phyloP scores from a whole-genome alignment of 2,888 invertebrate species.

The Mesorhabditis sp. region DNA sequence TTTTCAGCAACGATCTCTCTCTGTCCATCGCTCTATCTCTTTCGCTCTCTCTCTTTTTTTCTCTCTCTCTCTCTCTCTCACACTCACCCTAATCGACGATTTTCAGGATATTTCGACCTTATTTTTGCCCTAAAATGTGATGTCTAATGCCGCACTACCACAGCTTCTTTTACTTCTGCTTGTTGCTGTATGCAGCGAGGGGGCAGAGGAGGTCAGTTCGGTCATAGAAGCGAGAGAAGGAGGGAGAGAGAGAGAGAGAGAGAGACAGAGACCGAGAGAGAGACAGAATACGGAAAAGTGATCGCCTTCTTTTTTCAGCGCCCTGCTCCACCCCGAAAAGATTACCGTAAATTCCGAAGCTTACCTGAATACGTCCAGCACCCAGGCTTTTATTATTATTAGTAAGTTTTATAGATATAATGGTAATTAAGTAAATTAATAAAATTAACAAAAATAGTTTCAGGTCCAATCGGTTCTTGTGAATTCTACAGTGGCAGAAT shows the following conservation, averaged over 20 bases:
- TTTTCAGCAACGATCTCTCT: too few relatives aligned
- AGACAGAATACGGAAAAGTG: too few relatives aligned
- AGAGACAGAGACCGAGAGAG: neutral
- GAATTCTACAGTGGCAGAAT: neutral
- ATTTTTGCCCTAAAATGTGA: too few relatives aligned
- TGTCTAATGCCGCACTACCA: too few relatives aligned
- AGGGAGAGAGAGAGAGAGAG: neutral
- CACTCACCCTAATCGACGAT: too few relatives aligned
- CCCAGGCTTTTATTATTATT: neutral
- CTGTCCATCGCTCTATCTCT: too few relatives aligned
- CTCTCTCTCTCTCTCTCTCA: too few relatives aligned
- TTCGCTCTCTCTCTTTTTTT: too few relatives aligned
- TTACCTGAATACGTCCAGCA: neutral
- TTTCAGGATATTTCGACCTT: too few relatives aligned
- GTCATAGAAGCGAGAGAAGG: neutral
- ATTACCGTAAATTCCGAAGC: neutral
- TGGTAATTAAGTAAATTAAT: neutral
- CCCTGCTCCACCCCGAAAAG: neutral
- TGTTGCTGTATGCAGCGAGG: neutral
- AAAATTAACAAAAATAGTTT: neutral
- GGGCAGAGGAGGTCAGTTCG: neutral
- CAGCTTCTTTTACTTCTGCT: neutral
- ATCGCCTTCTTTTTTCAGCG: too few relatives aligned
- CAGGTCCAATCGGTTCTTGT: neutral
- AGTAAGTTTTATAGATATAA: slow-evolving; percentile 1